phyloP scores from a whole-genome alignment of 2,797 vertebrate genomes.

The Chelmon rostratus region DNA sequence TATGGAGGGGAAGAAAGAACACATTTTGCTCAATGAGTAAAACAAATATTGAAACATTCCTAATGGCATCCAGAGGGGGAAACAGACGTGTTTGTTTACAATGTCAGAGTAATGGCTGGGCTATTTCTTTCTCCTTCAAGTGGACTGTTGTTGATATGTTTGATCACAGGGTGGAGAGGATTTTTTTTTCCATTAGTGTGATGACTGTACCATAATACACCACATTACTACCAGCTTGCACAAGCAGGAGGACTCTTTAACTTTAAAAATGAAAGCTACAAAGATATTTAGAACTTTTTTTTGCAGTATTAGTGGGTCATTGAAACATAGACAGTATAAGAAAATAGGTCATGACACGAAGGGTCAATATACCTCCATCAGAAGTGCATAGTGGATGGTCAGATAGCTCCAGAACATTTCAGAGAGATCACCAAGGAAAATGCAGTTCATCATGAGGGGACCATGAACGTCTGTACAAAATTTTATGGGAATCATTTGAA shows the following conservation, averaged over 20 bases:
- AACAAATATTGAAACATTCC: slow-evolving; percentile 78
- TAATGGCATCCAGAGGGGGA: slow-evolving; percentile 68
- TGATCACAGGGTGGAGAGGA: slow-evolving; percentile 47
- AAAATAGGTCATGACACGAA: neutral
- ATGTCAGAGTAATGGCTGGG: slow-evolving; percentile 66
- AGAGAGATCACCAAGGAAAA: neutral
- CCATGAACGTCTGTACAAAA: neutral
- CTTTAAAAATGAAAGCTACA: neutral
- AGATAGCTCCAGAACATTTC: neutral
- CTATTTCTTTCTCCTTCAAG: slow-evolving; percentile 68
- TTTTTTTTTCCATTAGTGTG: slow-evolving; percentile 28
- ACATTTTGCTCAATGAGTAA: slow-evolving; percentile 78
- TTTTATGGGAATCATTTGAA: neutral
- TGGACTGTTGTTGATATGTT: slow-evolving; percentile 61
- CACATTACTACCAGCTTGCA: slow-evolving; percentile 45
- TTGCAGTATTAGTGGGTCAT: too few relatives aligned
- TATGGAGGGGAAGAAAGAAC: slow-evolving; percentile 61
- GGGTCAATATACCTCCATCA: neutral
- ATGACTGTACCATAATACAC: slow-evolving; percentile 53
- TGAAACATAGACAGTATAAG: neutral
- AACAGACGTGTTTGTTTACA: slow-evolving; percentile 78
- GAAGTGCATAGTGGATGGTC: neutral
- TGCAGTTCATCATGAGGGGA: neutral
- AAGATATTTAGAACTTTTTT: neutral
- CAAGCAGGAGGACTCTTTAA: neutral